Evolutionary conservation across 37 sponge, comb jelly and placozoan species (phyloP).

Genomic region (Petrosia ficiformis): DNA sequence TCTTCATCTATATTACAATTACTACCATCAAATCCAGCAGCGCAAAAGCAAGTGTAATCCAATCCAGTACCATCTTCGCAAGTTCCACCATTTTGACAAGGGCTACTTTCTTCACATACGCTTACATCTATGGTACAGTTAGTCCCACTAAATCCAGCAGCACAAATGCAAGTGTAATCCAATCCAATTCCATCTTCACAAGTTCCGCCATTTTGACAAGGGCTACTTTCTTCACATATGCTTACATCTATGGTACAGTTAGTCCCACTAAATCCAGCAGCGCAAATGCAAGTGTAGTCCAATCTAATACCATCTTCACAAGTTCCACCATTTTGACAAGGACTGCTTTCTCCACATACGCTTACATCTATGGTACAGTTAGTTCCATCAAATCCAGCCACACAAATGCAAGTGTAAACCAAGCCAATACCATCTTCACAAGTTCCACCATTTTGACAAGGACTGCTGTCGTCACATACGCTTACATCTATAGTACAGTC

Average conservation of each 20-base stretch:
- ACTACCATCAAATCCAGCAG: conserved; percentile 40
- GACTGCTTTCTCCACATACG: conserved; percentile 10
- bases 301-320: conserved; percentile 11
- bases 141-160: conserved; percentile 12
- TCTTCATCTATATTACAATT: conserved; percentile 27
- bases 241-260: conserved; percentile 27
- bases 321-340: conserved; percentile 4
- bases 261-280: conserved; percentile 41
- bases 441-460: not conserved
- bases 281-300: conserved; percentile 22
- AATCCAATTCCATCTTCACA: conserved; percentile 32
- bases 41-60: conserved; percentile 20
- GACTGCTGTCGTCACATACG: conserved; percentile 15
- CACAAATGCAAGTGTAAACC: conserved; percentile 33
- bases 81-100: conserved; percentile 4
- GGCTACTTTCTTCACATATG: conserved; percentile 22
- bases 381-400: conserved; percentile 12
- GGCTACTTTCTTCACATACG: conserved; percentile 9
- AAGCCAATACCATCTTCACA: conserved; percentile 7
- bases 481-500: conserved; percentile 18
- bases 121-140: not conserved
- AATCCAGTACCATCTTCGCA: conserved; percentile 12
- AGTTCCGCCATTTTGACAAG: conserved; percentile 57
- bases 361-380: not conserved
- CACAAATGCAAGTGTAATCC: conserved; percentile 33